A percentile compares a stretch with the other conserved stretches of the same genome.
These are phyloP conservation scores for Laspeyria flexula DNA, from an alignment of 2,888 invertebrate genomes.

Conservation along the genomic window DNA sequence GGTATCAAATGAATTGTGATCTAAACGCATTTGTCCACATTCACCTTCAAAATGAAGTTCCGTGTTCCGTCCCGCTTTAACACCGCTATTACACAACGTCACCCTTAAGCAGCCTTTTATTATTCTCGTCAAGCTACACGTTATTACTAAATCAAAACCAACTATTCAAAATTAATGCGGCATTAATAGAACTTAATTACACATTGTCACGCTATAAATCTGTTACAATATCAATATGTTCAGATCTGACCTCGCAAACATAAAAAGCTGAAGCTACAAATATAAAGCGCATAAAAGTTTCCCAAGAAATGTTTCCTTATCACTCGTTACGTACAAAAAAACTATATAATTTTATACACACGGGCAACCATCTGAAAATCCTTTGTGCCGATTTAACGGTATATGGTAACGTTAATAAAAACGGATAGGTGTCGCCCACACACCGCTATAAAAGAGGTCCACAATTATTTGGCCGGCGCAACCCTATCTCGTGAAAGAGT, in stretches of 20 bases:
- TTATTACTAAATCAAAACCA: background rate
- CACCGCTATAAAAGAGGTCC: conserved; percentile 56
- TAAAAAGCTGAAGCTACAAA: background rate
- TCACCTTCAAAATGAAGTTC: too few relatives aligned
- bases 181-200: conserved; percentile 14
- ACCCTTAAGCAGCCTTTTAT: background rate
- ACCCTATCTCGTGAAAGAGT: conserved; percentile 60
- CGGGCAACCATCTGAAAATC: conserved; percentile 50
- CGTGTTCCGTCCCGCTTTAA: too few relatives aligned
- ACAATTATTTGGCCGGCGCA: conserved; percentile 62
- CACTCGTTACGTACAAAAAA: conserved; percentile 18
- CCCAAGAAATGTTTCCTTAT: conserved; percentile 8
- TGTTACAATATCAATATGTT: conserved; percentile 2
- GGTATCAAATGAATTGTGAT: too few relatives aligned
- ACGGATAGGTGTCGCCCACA: conserved; percentile 56
- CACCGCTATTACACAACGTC: background rate
- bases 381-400: conserved; percentile 57
- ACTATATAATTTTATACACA: conserved; percentile 41
- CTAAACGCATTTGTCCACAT: too few relatives aligned
- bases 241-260: background rate
- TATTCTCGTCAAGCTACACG: background rate
- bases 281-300: background rate
- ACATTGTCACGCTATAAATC: conserved; percentile 20
- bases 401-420: conserved; percentile 58
- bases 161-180: background rate